Evolutionary conservation across 2,113 vertebrate species (phyloP).

Genomic region (Xerus inauris): DNA sequence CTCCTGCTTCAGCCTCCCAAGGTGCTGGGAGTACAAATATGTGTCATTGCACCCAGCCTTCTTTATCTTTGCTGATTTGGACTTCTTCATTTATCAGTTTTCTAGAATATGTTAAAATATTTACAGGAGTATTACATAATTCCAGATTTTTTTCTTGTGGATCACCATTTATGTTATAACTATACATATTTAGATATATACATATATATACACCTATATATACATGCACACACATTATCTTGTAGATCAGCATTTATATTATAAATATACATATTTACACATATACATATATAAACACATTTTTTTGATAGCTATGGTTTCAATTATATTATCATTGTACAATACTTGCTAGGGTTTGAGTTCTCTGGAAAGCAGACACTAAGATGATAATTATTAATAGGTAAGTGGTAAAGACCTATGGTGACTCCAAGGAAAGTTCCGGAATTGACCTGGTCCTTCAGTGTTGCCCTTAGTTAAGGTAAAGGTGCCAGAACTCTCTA

Average conservation of each 20-base stretch:
- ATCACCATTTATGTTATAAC: neutral
- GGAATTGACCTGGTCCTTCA: neutral
- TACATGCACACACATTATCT: too few species aligned
- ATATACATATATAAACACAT: neutral
- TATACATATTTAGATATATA: too few species aligned
- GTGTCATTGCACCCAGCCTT: too few species aligned
- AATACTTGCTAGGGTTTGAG: neutral
- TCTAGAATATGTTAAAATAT: slow-evolving; percentile 1
- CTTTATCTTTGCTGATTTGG: neutral
- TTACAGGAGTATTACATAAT: neutral
- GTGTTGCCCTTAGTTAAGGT: neutral
- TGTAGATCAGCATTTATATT: neutral
- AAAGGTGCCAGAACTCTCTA: neutral
- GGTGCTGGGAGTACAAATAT: too few species aligned
- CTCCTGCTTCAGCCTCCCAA: too few species aligned
- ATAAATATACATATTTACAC: neutral
- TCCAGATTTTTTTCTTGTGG: neutral
- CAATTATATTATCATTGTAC: neutral
- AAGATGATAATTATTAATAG: neutral
- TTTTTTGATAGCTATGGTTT: neutral
- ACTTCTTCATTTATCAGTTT: neutral
- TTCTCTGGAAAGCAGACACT: neutral
- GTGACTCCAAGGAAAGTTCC: neutral
- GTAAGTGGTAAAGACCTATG: neutral
- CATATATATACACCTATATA: too few species aligned